Base-by-base conservation (phyloP, 2,888 invertebrate genomes). In the Blastobasis adustella region DNA sequence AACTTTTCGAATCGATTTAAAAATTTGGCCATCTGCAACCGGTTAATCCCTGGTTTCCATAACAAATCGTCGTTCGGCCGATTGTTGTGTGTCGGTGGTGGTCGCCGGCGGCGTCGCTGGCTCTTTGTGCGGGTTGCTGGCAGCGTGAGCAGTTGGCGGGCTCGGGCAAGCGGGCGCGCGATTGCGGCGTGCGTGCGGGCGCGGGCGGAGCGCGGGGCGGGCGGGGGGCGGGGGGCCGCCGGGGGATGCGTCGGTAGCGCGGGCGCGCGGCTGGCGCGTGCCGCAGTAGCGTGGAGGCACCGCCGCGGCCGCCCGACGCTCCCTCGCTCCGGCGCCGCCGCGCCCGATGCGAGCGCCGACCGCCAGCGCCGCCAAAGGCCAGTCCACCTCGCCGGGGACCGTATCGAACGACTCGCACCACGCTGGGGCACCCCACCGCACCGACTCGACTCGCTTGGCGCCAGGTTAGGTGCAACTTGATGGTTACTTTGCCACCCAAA, bases 221-320 rank as follows among this genome's bases (percentile, higher is more conserved):
- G 60, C 3, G 40, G 40, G 3, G 6, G 60, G 58, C 56, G 56
- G 68, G 63, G 63, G 69, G 63, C 60, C 7, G 46, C 62, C 61
- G 61, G 58, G 62, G 67, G 65, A 65, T 63, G 54, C 49, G 54
- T 46, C 51, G 50, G 58, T 45, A 37, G 46, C 42, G 42, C 42
- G 42, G 65, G 62, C 61, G 70, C 63, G 69, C 57, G 67, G 69
- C 66, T 74, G 72, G 76, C 82, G 83, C 85, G 84, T 83, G 79
- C 85, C 85, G 86, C 85, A 86, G 84, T 87, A 86, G 78, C 81
- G 86, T 81, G 83, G 78, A 82, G 80, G 82, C 80, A 79, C 82
- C 82, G 81, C 71, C 79, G 81, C 79, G 80, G 76, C 80, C 81
- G 82, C 83, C 77, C 78, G 80, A 68, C 72, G 71, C 63, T 61